These are phyloP conservation scores for Drosophila lutescens DNA, from an alignment of 2,888 invertebrate genomes.

Conservation along the genomic window DNA sequence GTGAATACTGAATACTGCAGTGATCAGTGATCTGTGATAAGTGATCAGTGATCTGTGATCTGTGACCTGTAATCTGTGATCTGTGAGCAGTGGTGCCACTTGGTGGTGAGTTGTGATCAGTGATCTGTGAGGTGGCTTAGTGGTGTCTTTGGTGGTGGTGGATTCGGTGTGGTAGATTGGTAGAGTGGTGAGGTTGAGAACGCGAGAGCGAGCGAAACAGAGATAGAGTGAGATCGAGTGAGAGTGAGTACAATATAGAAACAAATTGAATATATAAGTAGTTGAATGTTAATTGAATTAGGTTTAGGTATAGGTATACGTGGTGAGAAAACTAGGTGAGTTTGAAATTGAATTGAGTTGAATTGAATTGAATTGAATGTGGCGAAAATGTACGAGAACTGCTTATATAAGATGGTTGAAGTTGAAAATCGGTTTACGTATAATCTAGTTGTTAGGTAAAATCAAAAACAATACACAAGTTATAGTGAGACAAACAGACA, in stretches of 20 bases:
- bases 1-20: conserved; percentile 55
- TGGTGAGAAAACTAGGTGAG: conserved; percentile 72
- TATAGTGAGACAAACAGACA: conserved; percentile 59
- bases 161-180: conserved; percentile 15
- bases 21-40: conserved; percentile 51
- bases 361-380: conserved; percentile 48
- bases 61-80: conserved; percentile 32
- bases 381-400: conserved; percentile 63
- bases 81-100: conserved; percentile 48
- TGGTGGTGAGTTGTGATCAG: conserved; percentile 50
- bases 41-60: conserved; percentile 51
- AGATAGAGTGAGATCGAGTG: conserved; percentile 46
- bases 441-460: conserved; percentile 53
- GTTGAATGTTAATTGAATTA: conserved; percentile 55
- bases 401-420: conserved; percentile 58
- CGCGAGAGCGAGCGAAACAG: conserved; percentile 38
- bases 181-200: conserved; percentile 61
- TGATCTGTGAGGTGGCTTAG: conserved; percentile 41
- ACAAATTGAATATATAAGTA: conserved; percentile 54
- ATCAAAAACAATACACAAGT: conserved; percentile 74
- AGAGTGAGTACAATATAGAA: conserved; percentile 61
- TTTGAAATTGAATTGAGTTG: conserved; percentile 50
- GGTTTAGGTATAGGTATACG: conserved; percentile 50
- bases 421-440: conserved; percentile 58
- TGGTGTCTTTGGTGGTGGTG: conserved; percentile 44